Evolutionary conservation across 2,888 invertebrate species (phyloP).

Genomic region (Physocephala rufipes): DNA sequence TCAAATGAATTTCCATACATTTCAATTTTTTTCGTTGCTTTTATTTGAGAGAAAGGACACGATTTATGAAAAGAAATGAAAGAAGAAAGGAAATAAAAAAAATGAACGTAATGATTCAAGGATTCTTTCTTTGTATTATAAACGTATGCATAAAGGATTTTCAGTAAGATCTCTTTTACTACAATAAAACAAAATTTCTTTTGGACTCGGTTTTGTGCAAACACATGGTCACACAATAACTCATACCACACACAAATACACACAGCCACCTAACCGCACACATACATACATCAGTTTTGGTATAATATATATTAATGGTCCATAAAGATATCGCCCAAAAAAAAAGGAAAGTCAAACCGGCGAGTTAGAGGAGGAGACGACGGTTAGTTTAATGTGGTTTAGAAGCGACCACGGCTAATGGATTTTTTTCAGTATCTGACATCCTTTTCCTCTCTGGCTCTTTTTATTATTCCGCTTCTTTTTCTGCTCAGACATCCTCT

Average conservation of each 20-base stretch:
- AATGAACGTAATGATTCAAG: not conserved
- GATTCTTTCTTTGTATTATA: not conserved
- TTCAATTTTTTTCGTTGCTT: constrained; percentile 4
- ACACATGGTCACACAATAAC: too few species aligned
- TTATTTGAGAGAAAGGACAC: not conserved
- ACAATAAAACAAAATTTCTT: constrained; percentile 8
- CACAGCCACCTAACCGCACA: not conserved
- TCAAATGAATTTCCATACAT: constrained; percentile 26
- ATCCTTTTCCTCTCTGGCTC: not conserved
- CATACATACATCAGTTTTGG: not conserved
- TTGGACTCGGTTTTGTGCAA: too few species aligned
- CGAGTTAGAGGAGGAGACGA: not conserved
- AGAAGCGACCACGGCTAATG: constrained; percentile 20
- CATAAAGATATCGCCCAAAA: not conserved
- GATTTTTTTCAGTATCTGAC: not conserved
- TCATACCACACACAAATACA: too few species aligned
- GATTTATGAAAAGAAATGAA: not conserved
- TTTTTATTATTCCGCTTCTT: not conserved
- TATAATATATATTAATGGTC: not conserved
- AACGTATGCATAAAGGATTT: constrained; percentile 18
- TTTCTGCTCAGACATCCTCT: too few species aligned
- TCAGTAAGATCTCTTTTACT: constrained; percentile 4
- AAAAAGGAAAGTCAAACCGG: not conserved
- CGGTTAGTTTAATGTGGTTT: not conserved
- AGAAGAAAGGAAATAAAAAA: not conserved